A percentile compares a stretch with the other conserved stretches of the same genome.
Conservation (phyloP, 2,113 vertebrate species). For the Brachirus orientalis region DNA sequence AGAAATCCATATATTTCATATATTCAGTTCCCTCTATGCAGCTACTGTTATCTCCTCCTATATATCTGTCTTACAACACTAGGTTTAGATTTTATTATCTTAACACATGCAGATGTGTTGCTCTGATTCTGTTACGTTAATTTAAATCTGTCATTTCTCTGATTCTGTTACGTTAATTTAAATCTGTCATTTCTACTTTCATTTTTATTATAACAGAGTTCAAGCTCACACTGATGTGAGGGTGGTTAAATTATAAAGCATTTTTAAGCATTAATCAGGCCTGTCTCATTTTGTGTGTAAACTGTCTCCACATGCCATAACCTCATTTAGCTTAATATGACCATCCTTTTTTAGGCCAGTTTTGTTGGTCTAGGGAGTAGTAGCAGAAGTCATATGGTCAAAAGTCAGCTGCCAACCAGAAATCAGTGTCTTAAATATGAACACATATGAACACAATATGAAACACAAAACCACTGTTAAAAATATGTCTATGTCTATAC, state of each 20-base stretch:
- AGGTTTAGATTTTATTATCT: slow-evolving; percentile 36
- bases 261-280: slow-evolving; percentile 49
- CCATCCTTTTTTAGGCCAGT: no score
- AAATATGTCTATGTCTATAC: no score
- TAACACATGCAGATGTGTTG: slow-evolving; percentile 36
- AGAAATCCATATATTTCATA: slow-evolving; percentile 23
- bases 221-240: not conserved
- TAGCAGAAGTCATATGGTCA: no score
- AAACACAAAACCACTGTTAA: no score
- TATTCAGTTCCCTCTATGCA: slow-evolving; percentile 20
- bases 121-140: slow-evolving; percentile 19
- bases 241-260: slow-evolving; percentile 20
- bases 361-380: no score
- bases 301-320: slow-evolving; percentile 40
- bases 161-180: slow-evolving; percentile 23
- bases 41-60: slow-evolving; percentile 20
- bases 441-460: no score
- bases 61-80: no score
- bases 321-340: slow-evolving; percentile 49
- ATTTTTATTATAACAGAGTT: slow-evolving; percentile 17
- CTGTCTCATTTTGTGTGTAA: slow-evolving; percentile 35
- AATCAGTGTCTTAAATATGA: no score
- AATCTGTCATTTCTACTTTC: slow-evolving; percentile 33
- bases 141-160: slow-evolving; percentile 40
- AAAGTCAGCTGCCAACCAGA: no score